These are phyloP conservation scores for Hypanus sabinus DNA, from an alignment of 2,113 vertebrate genomes.

Conservation along the genomic window DNA sequence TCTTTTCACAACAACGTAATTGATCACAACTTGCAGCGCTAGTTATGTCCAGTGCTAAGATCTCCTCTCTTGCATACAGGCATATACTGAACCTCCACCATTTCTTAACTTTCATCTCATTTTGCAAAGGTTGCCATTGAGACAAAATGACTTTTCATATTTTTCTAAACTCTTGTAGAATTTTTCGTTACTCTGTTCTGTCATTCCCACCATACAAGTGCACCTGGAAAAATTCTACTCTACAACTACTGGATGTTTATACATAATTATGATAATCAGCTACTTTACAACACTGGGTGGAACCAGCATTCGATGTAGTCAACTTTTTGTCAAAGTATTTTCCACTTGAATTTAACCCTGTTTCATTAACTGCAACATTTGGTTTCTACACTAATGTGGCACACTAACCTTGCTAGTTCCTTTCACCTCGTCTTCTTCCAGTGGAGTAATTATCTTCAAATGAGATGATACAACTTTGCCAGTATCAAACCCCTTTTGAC, in stretches of 20 bases:
- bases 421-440: constrained; percentile 44
- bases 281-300: neutral
- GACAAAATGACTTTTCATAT: neutral
- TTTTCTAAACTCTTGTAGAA: neutral
- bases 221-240: neutral
- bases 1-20: neutral
- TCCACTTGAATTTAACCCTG: neutral
- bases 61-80: neutral
- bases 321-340: neutral
- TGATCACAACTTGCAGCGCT: neutral
- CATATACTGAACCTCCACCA: neutral
- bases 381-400: neutral
- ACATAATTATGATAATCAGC: neutral
- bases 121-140: neutral
- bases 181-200: neutral
- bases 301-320: neutral
- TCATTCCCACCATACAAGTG: neutral
- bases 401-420: neutral
- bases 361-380: neutral
- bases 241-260: neutral
- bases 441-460: constrained; percentile 68
- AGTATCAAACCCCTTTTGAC: constrained; percentile 59
- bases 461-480: constrained; percentile 57
- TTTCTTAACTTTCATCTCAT: neutral
- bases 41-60: neutral